A percentile compares a stretch with the other conserved stretches of the same genome.
These are phyloP conservation scores for Sakesphorus luctuosus DNA, from an alignment of 2,113 vertebrate species.

Conservation along the genomic window DNA sequence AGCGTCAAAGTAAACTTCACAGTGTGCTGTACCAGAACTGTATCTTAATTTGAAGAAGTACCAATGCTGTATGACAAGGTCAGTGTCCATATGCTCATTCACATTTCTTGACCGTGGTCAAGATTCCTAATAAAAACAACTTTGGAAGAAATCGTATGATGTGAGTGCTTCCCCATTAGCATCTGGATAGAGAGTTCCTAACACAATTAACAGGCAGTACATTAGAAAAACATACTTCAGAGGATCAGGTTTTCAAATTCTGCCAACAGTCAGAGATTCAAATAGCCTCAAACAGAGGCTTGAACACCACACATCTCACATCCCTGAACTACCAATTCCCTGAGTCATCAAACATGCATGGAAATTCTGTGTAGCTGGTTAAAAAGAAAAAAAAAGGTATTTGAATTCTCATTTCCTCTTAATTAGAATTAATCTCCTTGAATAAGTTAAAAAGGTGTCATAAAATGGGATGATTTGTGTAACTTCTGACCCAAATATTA, in stretches of 20 bases:
- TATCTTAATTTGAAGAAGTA: not conserved
- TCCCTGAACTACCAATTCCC: slow-evolving; percentile 10
- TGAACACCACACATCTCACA: not conserved
- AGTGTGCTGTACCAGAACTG: not conserved
- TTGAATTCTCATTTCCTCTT: slow-evolving; percentile 34
- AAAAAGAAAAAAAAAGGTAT: not conserved
- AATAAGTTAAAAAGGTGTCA: slow-evolving; percentile 22
- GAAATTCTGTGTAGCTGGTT: slow-evolving; percentile 1
- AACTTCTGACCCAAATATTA: slow-evolving; percentile 65
- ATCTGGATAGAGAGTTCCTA: not conserved
- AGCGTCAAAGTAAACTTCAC: not conserved
- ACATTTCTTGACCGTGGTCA: not conserved
- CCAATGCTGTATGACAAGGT: not conserved
- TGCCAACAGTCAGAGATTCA: not conserved
- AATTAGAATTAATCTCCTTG: slow-evolving; percentile 29
- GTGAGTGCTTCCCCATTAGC: not conserved
- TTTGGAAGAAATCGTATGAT: not conserved
- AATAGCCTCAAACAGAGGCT: not conserved
- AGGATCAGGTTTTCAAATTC: not conserved
- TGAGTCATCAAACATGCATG: not conserved
- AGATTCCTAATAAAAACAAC: not conserved
- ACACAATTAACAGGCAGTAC: not conserved
- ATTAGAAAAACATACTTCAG: not conserved
- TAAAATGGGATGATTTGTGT: slow-evolving; percentile 30
- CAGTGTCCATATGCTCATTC: not conserved